phyloP scores from a whole-genome alignment of 2,113 vertebrate species.

The Oreotrochilus melanogaster region DNA sequence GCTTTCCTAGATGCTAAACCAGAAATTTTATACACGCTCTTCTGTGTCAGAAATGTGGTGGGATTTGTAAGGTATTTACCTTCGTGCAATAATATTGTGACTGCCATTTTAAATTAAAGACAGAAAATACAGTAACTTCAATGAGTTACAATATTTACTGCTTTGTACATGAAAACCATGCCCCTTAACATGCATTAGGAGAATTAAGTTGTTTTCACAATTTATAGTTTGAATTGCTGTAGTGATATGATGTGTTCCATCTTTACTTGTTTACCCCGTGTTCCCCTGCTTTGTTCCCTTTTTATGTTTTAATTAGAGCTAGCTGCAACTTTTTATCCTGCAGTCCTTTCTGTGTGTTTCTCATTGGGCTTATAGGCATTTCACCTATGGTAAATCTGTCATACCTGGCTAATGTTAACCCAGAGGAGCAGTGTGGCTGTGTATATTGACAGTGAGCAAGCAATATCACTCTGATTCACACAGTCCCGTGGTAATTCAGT shows the following conservation, averaged over 20 bases:
- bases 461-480: background rate
- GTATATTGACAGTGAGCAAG: background rate
- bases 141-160: background rate
- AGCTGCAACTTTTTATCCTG: background rate
- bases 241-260: background rate
- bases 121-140: background rate
- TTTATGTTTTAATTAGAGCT: background rate
- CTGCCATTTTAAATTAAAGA: slow-evolving; percentile 27
- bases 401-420: background rate
- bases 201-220: background rate
- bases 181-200: background rate
- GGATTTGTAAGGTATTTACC: slow-evolving; percentile 13
- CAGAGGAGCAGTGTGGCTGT: background rate
- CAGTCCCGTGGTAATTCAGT: background rate
- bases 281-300: background rate
- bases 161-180: background rate
- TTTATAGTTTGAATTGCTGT: background rate
- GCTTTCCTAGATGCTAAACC: slow-evolving; percentile 15
- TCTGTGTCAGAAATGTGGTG: background rate
- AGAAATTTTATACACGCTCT: background rate
- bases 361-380: background rate
- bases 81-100: slow-evolving; percentile 33
- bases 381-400: background rate
- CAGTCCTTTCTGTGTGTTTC: background rate
- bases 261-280: background rate